These are phyloP conservation scores for Heliconius melpomene DNA, from an alignment of 1,140 invertebrate species.

Conservation along the genomic window DNA sequence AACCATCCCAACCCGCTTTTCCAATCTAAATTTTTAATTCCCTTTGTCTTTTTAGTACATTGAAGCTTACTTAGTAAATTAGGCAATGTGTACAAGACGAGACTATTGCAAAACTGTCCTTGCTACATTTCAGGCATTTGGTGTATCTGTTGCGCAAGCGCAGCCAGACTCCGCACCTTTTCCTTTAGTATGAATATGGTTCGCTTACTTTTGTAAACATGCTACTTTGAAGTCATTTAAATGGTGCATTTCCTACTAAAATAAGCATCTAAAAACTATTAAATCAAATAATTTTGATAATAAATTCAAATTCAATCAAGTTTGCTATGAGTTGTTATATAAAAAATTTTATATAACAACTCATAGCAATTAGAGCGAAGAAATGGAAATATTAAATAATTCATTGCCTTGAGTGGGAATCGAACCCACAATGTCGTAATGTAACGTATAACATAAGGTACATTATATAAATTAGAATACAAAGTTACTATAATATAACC, in stretches of 20 bases:
- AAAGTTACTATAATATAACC: slow-evolving; percentile 20
- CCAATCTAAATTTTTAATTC: not conserved
- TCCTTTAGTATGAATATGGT: slow-evolving; percentile 5
- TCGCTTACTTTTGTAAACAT: not conserved
- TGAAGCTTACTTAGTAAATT: not conserved
- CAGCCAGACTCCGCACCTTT: slow-evolving; percentile 40
- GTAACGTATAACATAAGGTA: too few species aligned
- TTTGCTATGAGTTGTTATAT: too few species aligned
- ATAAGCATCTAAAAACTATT: too few species aligned
- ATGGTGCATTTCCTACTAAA: not conserved
- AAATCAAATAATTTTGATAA: too few species aligned
- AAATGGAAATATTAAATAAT: too few species aligned
- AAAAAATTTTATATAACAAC: too few species aligned
- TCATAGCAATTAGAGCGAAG: too few species aligned
- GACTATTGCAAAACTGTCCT: slow-evolving; percentile 53
- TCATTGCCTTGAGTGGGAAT: too few species aligned
- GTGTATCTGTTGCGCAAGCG: slow-evolving; percentile 39
- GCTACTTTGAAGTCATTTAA: not conserved
- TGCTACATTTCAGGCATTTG: slow-evolving; percentile 45
- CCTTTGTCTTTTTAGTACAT: not conserved
- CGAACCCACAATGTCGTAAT: too few species aligned
- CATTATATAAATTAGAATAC: not conserved
- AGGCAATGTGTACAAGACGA: slow-evolving; percentile 24
- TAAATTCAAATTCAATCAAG: too few species aligned
- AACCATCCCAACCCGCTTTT: not conserved